These are phyloP conservation scores for Chamaetylas fuelleborni DNA, from an alignment of 2,113 vertebrate species.

Conservation along the genomic window DNA sequence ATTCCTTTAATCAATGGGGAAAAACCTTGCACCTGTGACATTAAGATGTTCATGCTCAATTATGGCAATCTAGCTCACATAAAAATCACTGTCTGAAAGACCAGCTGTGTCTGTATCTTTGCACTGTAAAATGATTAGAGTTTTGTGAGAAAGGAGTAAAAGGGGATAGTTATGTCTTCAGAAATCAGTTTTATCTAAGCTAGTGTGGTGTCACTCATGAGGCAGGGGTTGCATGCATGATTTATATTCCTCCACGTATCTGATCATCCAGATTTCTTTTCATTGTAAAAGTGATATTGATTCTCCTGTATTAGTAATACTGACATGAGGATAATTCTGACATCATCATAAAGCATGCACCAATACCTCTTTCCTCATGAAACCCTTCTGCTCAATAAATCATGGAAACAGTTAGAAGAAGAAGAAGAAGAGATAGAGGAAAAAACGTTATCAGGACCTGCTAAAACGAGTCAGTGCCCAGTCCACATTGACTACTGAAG, in stretches of 20 bases:
- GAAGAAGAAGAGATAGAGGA: neutral
- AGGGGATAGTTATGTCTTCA: neutral
- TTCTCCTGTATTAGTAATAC: neutral
- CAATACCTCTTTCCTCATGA: neutral
- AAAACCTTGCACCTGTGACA: neutral
- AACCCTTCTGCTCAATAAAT: neutral
- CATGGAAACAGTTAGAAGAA: neutral
- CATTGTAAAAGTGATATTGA: neutral
- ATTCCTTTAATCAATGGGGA: neutral
- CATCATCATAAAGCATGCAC: neutral
- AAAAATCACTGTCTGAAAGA: neutral
- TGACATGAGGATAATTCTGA: neutral
- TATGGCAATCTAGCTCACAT: neutral
- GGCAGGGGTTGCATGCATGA: neutral
- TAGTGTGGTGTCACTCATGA: neutral
- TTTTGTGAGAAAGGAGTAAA: neutral
- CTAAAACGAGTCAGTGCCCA: neutral
- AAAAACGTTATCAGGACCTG: neutral
- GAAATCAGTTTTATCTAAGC: neutral
- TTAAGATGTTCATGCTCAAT: neutral
- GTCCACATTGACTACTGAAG: neutral
- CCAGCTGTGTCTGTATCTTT: neutral
- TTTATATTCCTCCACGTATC: neutral
- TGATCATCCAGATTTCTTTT: neutral
- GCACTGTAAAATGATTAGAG: neutral